A percentile compares a stretch with the other conserved stretches of the same genome.
Evolutionary conservation across 2,797 vertebrate species (phyloP).

Genomic region (Scolopax bukidnonensis): DNA sequence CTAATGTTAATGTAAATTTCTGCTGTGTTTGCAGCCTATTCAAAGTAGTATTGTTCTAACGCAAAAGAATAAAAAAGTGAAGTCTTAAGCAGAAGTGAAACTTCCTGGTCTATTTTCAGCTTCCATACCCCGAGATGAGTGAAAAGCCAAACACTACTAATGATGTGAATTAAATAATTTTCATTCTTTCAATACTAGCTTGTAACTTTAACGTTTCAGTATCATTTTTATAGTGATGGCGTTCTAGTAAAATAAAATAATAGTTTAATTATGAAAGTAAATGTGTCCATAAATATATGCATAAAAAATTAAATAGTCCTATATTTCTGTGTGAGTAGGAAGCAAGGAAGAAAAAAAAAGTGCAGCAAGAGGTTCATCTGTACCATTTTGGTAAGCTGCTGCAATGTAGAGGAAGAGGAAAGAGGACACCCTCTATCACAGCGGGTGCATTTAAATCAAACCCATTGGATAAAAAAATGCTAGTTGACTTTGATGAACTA

Average conservation of each 20-base stretch:
- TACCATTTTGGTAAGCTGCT: neutral
- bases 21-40: neutral
- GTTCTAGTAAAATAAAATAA: conserved; percentile 32
- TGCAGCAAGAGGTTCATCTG: neutral
- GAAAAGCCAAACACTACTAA: neutral
- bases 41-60: neutral
- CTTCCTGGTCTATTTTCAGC: neutral
- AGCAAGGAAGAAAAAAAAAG: neutral
- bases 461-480: neutral
- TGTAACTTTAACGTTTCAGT: neutral
- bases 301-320: neutral
- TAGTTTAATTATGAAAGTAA: conserved; percentile 15
- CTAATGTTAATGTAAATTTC: neutral
- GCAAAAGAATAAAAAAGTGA: neutral
- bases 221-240: neutral
- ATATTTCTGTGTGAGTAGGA: neutral
- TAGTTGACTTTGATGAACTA: neutral
- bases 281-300: neutral
- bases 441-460: neutral
- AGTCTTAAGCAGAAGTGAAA: conserved; percentile 19
- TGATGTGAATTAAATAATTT: neutral
- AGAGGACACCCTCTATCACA: neutral
- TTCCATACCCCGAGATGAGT: neutral
- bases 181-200: neutral
- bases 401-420: neutral